Evolutionary conservation across 2,797 vertebrate genomes (phyloP).

Genomic region (Neosilurus hyrtlii): DNA sequence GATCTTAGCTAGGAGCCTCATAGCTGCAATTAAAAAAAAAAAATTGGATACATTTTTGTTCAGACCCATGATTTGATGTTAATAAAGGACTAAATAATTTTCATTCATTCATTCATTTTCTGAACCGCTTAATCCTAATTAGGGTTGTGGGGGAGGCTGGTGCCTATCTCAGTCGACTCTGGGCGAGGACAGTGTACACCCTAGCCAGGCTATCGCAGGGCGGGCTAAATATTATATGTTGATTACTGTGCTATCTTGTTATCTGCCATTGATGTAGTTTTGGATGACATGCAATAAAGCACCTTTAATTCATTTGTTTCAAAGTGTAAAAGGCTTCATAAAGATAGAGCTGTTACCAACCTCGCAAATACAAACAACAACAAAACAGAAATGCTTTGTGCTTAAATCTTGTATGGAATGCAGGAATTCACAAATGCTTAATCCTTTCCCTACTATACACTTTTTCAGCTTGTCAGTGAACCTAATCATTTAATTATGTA

Average conservation of each 20-base stretch:
- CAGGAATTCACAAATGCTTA: slow-evolving; percentile 45
- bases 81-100: not conserved
- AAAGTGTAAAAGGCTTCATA: not conserved
- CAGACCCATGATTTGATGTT: not conserved
- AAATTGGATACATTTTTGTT: not conserved
- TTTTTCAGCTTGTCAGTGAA: not conserved
- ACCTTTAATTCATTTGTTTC: not conserved
- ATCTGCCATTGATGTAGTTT: not conserved
- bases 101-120: no score
- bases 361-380: not conserved
- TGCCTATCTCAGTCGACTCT: no score
- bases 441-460: slow-evolving; percentile 17
- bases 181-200: no score
- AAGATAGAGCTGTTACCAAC: not conserved
- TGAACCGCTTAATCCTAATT: no score
- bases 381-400: not conserved
- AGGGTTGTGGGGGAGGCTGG: no score
- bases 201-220: no score
- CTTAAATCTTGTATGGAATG: slow-evolving; percentile 28
- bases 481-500: not conserved
- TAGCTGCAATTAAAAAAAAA: not conserved
- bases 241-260: not conserved
- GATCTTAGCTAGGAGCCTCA: slow-evolving; percentile 21
- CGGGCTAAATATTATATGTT: not conserved
- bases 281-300: not conserved